These are phyloP conservation scores for Drosophila yooni DNA, from an alignment of 2,888 invertebrate species.

Conservation along the genomic window DNA sequence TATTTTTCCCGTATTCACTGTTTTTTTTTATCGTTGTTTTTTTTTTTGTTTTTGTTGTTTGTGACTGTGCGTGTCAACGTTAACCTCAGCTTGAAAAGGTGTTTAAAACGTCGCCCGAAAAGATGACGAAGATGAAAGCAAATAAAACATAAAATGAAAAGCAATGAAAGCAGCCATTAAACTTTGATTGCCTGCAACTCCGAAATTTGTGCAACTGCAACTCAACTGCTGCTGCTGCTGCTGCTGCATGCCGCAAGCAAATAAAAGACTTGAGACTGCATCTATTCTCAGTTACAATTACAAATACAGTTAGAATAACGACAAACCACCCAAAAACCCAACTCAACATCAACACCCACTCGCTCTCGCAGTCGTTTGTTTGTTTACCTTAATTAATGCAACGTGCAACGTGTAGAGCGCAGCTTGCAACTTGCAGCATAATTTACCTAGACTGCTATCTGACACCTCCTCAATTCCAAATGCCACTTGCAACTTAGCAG, in stretches of 20 bases:
- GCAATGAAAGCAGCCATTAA: constrained; percentile 4
- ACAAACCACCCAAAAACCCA: too few species aligned
- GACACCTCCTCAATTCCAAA: constrained; percentile 9
- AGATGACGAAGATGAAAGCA: not conserved
- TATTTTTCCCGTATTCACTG: not conserved
- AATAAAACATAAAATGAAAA: constrained; percentile 1
- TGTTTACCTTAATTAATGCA: constrained; percentile 78
- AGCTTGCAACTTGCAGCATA: constrained; percentile 1
- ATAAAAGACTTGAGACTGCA: constrained; percentile 30
- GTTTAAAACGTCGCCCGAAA: constrained; percentile 53
- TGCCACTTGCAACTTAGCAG: constrained; percentile 30
- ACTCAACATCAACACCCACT: not conserved
- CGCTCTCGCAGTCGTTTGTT: constrained; percentile 51
- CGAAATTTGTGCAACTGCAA: constrained; percentile 17
- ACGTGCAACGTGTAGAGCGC: constrained; percentile 10
- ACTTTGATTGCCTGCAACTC: constrained; percentile 19
- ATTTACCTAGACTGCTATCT: constrained; percentile 35
- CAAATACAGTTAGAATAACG: not conserved
- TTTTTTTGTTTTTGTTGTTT: constrained; percentile 25
- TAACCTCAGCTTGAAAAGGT: constrained; percentile 56
- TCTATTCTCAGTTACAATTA: constrained; percentile 33
- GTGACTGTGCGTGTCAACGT: constrained; percentile 63
- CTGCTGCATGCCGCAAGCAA: constrained; percentile 25
- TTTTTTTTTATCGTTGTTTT: constrained; percentile 19
- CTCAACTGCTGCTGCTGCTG: not conserved